Conservation (phyloP, 64 coral and sea anemone species). For the Trachythela sp. region DNA sequence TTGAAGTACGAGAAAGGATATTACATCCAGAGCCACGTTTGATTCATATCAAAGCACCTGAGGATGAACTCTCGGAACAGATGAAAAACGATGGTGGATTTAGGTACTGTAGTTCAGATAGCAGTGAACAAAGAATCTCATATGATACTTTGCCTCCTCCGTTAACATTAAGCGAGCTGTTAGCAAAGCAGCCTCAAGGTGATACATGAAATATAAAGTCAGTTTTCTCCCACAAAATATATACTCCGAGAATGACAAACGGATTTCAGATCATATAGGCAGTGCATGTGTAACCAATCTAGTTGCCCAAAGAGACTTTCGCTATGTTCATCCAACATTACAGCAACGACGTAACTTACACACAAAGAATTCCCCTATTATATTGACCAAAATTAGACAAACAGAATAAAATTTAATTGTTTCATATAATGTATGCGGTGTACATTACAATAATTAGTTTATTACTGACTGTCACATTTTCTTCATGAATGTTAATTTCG, state of each 20-base stretch:
- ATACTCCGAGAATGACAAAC: background rate
- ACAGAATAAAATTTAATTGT: no score
- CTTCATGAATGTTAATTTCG: no score
- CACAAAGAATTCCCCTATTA: no score
- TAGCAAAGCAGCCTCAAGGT: background rate
- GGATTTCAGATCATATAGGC: no score
- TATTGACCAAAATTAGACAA: no score
- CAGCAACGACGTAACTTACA: no score
- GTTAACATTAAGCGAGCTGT: slow-evolving; percentile 48
- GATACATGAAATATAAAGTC: background rate
- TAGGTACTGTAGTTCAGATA: slow-evolving; percentile 76
- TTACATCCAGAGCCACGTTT: slow-evolving; percentile 74
- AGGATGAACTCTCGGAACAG: slow-evolving; percentile 87
- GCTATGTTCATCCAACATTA: no score
- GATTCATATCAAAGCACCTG: slow-evolving; percentile 39
- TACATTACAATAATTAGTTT: no score
- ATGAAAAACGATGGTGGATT: slow-evolving; percentile 84
- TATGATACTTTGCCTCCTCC: slow-evolving; percentile 83
- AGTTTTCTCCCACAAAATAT: background rate
- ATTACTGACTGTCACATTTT: no score
- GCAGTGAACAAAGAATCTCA: slow-evolving; percentile 61
- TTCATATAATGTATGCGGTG: no score
- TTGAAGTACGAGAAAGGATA: slow-evolving; percentile 76
- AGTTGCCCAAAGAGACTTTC: no score
- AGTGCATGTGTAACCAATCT: no score